A percentile compares a stretch with the other conserved stretches of the same genome.
Conservation (phyloP, 1,140 invertebrate genomes). For the Augochlora pura region DNA sequence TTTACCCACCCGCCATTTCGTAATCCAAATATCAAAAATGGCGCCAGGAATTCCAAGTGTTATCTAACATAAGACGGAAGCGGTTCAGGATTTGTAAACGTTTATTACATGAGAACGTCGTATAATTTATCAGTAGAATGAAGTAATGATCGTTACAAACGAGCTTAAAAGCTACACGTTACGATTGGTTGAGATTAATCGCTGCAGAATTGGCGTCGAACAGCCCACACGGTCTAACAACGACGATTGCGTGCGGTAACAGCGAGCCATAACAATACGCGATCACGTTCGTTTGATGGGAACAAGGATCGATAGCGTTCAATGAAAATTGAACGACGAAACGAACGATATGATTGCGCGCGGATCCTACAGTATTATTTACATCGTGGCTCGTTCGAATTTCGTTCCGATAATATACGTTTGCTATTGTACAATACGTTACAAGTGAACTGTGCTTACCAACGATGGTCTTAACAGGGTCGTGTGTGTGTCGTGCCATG, state of each 20-base stretch:
- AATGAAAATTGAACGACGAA: neutral
- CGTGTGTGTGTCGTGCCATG: neutral
- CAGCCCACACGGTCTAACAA: conserved; percentile 20
- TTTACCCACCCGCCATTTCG: too few species aligned
- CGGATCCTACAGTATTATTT: conserved; percentile 13
- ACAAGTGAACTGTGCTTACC: conserved; percentile 22
- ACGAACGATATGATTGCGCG: conserved; percentile 13
- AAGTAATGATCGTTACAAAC: conserved; percentile 41
- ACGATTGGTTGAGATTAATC: conserved; percentile 5
- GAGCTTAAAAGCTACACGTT: conserved; percentile 38
- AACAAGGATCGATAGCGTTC: neutral
- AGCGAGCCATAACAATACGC: conserved; percentile 45
- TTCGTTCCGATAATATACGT: neutral
- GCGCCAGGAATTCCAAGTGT: too few species aligned
- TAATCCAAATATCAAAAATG: too few species aligned
- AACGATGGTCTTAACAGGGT: neutral
- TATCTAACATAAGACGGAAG: too few species aligned
- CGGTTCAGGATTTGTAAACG: conserved; percentile 25
- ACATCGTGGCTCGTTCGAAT: neutral
- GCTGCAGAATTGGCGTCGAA: neutral
- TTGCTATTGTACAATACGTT: neutral
- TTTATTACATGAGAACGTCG: conserved; percentile 43
- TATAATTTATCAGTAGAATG: conserved; percentile 26
- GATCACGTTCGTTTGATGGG: neutral
- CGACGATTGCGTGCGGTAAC: conserved; percentile 27